Evolutionary conservation across 2,888 invertebrate species (phyloP).

Genomic region (Metallyticus violacea): DNA sequence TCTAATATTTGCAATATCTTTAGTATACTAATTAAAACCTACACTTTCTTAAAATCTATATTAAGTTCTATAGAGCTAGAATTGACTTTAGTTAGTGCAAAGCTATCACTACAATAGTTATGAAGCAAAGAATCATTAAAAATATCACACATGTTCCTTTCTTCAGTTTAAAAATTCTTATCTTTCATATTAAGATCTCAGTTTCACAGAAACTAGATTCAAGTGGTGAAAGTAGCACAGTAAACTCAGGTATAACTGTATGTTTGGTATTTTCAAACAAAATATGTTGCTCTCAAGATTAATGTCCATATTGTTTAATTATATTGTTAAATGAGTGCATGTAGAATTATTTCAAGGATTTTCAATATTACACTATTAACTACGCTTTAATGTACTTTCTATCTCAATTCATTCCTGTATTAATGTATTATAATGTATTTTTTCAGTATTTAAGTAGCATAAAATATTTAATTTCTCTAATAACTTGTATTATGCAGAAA

Average conservation of each 20-base stretch:
- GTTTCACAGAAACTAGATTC: not conserved
- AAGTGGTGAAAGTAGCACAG: not conserved
- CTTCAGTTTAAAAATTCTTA: not conserved
- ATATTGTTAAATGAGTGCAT: too few species aligned
- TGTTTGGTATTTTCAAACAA: not conserved
- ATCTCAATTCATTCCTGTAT: too few species aligned
- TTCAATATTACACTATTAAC: too few species aligned
- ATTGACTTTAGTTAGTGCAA: not conserved
- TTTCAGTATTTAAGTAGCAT: too few species aligned
- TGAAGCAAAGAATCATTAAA: not conserved
- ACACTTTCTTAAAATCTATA: not conserved
- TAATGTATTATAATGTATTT: too few species aligned
- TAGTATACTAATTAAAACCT: not conserved
- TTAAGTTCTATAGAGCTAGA: not conserved
- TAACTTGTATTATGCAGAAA: too few species aligned
- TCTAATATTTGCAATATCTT: not conserved
- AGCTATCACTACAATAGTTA: not conserved
- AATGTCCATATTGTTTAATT: too few species aligned
- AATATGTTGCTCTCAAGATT: too few species aligned
- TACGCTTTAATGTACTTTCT: too few species aligned
- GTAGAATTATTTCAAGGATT: too few species aligned
- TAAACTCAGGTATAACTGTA: not conserved
- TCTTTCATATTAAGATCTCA: not conserved
- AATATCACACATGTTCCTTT: slow-evolving; percentile 3
- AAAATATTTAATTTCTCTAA: too few species aligned